Evolutionary conservation across 2,113 vertebrate species (phyloP), one percentile per base, ranked within the genome.

Genomic region (Accipiter virgatus): DNA sequence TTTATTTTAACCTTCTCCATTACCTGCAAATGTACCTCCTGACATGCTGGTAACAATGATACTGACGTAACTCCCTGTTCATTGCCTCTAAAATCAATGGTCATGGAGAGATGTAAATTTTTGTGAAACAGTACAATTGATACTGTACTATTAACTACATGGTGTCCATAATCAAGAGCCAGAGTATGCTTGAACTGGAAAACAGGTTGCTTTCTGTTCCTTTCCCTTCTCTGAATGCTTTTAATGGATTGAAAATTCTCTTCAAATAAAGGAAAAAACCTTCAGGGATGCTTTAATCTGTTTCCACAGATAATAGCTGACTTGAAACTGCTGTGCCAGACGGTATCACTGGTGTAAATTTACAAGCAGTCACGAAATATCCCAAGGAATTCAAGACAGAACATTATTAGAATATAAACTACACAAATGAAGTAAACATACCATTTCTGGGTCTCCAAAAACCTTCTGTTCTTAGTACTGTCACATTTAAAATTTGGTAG

Each of bases 321-420:
- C 79, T 80, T 70, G 59, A 78, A 96, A 78, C 78, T 93, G 48
- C 50, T 81, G 20, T 86, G 52, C 92, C 88, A 94, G 93, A 78
- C 20, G 0, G 53, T 74, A 74, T 78, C 93, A 74, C 42, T 71
- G 22, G 42, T 81, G n/a, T 71, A 93, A 88, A 91, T 93, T 95
- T 92, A 47, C 50, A 81, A 91, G 42, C 45, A 86, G 71, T 62
- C 79, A 92, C 78, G 55, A 67, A 90, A 83, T 86, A 90, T 63
- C 55, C 42, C 22, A 92, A 62, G 59, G 74, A 97, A 83, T 59
- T 81, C 32, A 90, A 66, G 25, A 71, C 17, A 48, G 32, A 32
- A 90, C 32, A 34, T 92, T 96, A 86, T 88, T 73, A 95, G 45
- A 81, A 84, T 84, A 93, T 74, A 95, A 95, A 90, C 42, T 93